phyloP scores from a whole-genome alignment of 2,113 vertebrate genomes.

The Scolopax mira region DNA sequence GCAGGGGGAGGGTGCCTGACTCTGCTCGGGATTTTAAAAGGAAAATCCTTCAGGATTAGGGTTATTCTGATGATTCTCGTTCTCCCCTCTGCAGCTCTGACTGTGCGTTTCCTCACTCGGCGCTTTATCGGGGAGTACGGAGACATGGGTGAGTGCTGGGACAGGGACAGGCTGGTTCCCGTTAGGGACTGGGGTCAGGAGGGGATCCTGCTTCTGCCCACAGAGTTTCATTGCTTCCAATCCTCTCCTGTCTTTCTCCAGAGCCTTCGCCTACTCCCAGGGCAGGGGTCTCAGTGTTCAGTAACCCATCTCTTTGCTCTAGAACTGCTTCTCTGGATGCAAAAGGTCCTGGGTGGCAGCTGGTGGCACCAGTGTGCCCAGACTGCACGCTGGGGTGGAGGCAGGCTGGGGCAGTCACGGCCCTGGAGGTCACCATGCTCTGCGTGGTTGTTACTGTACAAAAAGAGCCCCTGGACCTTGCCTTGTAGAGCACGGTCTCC shows the following conservation, averaged over 20 bases:
- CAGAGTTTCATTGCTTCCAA: neutral
- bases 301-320: neutral
- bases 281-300: rapidly evolving
- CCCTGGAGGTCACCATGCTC: neutral
- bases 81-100: slow-evolving; percentile 74
- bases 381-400: neutral
- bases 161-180: neutral
- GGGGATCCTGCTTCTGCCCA: neutral
- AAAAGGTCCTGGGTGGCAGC: neutral
- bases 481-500: neutral
- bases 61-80: neutral
- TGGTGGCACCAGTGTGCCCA: neutral
- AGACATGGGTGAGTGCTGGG: slow-evolving; percentile 78
- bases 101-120: slow-evolving; percentile 85
- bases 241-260: neutral
- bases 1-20: neutral
- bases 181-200: neutral
- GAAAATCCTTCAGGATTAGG: neutral
- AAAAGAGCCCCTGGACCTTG: neutral
- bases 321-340: neutral
- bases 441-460: neutral
- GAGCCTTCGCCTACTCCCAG: neutral
- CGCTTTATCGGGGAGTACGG: slow-evolving; percentile 90
- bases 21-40: neutral
- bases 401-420: neutral